These are phyloP conservation scores for Pterostichus madidus DNA, from an alignment of 2,888 invertebrate species.

Conservation along the genomic window DNA sequence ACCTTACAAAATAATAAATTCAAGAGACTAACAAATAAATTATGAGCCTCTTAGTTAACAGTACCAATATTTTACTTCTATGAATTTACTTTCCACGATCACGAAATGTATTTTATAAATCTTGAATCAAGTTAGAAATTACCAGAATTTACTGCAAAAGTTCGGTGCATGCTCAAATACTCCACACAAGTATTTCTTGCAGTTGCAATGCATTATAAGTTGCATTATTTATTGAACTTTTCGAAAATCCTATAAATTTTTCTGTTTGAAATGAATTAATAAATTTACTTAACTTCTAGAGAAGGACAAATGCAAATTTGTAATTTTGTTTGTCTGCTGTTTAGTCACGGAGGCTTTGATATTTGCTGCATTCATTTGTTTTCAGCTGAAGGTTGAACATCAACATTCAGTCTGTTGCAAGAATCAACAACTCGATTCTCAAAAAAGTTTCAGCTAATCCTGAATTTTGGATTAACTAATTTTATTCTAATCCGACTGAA, in stretches of 20 bases:
- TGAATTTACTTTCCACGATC: slow-evolving; percentile 6
- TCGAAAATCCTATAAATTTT: slow-evolving; percentile 28
- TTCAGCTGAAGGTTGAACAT: too few species aligned
- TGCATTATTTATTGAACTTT: slow-evolving; percentile 39
- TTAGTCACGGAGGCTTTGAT: too few species aligned
- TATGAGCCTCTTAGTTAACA: background rate
- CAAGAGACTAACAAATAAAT: background rate
- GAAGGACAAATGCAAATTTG: too few species aligned
- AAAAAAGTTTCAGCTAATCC: too few species aligned
- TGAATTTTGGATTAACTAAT: too few species aligned
- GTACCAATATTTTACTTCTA: background rate
- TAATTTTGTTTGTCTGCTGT: too few species aligned
- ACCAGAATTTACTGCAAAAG: slow-evolving; percentile 38
- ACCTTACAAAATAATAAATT: slow-evolving; percentile 5
- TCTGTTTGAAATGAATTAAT: slow-evolving; percentile 23
- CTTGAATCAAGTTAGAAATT: slow-evolving; percentile 42
- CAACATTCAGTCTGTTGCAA: too few species aligned
- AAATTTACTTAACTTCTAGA: background rate
- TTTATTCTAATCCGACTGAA: too few species aligned
- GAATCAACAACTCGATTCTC: too few species aligned
- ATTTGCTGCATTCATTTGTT: too few species aligned
- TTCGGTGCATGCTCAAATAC: slow-evolving; percentile 21
- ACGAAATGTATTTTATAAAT: slow-evolving; percentile 39
- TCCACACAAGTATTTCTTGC: slow-evolving; percentile 8
- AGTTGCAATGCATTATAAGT: slow-evolving; percentile 34